Percentiles rank a stretch among this genome's conserved stretches.
These are phyloP conservation scores for Hippoglossus stenolepis DNA, from an alignment of 2,113 vertebrate genomes.

Conservation along the genomic window DNA sequence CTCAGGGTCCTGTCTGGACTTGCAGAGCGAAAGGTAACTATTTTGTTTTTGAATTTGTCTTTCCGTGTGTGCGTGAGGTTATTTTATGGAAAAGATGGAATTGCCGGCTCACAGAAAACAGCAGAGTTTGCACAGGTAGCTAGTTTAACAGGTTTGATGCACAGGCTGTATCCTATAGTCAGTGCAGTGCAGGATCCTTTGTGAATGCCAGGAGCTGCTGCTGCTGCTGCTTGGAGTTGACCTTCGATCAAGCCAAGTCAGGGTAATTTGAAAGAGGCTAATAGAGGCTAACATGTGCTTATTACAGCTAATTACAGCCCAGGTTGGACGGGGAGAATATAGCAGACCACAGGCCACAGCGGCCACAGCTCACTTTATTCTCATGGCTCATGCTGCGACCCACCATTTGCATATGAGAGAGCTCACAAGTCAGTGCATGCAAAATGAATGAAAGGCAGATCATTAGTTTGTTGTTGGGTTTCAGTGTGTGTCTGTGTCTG, in stretches of 20 bases:
- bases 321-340: background rate
- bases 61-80: background rate
- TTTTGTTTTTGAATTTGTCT: background rate
- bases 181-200: background rate
- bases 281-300: slow-evolving; percentile 3
- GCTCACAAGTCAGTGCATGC: slow-evolving; percentile 2
- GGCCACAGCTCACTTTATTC: background rate
- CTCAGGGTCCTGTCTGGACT: slow-evolving; percentile 76
- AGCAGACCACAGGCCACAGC: background rate
- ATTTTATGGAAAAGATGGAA: slow-evolving; percentile 21
- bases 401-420: slow-evolving; percentile 17
- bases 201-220: background rate
- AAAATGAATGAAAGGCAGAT: slow-evolving; percentile 29
- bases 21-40: slow-evolving; percentile 72
- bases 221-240: slow-evolving; percentile 21
- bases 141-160: slow-evolving; percentile 50
- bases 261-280: slow-evolving; percentile 33
- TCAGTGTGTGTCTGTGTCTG: background rate
- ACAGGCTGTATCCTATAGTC: background rate
- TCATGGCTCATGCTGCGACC: background rate
- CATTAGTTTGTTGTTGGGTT: background rate
- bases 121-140: background rate
- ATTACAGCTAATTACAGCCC: slow-evolving; percentile 27
- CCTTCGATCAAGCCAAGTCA: slow-evolving; percentile 42
- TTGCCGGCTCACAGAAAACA: background rate